Evolutionary conservation across 2,797 vertebrate genomes (phyloP).

Genomic region (Onychomys arenicola): DNA sequence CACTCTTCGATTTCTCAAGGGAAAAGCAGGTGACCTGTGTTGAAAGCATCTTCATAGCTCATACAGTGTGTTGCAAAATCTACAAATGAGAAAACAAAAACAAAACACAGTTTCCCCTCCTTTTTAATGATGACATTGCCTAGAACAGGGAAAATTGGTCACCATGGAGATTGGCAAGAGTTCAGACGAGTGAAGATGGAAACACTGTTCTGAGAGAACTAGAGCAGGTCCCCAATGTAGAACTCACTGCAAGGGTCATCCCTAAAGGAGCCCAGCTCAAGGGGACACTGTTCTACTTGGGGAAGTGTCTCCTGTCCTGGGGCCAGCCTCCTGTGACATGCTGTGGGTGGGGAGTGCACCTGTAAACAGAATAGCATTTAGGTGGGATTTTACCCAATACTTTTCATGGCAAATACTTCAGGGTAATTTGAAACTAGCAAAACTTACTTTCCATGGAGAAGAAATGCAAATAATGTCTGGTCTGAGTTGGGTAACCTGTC

Average conservation of each 20-base stretch:
- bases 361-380: neutral
- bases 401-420: neutral
- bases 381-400: neutral
- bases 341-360: no score
- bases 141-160: neutral
- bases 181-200: no score
- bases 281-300: neutral
- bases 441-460: neutral
- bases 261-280: neutral
- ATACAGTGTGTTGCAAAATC: no score
- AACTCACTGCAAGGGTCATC: neutral
- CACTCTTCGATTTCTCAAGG: neutral
- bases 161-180: no score
- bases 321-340: no score
- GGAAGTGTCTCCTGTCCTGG: neutral
- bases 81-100: neutral
- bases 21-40: neutral
- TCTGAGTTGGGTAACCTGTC: accelerated
- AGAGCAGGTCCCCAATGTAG: neutral
- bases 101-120: no score
- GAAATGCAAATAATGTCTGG: neutral
- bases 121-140: neutral
- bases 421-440: no score
- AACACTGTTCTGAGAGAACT: neutral
- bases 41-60: neutral